phyloP scores from a whole-genome alignment of 2,797 vertebrate genomes.

The Schizothorax lantsangensis region DNA sequence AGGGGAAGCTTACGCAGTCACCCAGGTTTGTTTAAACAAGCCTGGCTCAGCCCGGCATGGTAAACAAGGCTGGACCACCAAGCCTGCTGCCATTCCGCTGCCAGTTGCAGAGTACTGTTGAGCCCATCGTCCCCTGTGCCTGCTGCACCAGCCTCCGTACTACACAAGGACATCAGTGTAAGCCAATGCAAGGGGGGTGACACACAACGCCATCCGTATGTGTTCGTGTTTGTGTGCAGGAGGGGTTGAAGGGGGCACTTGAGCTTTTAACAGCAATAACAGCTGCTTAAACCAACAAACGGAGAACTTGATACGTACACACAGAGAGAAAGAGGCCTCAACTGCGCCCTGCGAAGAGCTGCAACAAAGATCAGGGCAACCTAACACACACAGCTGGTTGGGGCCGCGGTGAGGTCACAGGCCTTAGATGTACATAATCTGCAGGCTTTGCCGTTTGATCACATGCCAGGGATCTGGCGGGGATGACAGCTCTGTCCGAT shows the following conservation, averaged over 20 bases:
- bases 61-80: constrained; percentile 82
- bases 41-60: constrained; percentile 64
- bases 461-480: constrained; percentile 27
- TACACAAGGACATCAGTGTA: constrained; percentile 48
- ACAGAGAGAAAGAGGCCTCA: constrained; percentile 34
- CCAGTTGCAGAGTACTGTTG: constrained; percentile 23
- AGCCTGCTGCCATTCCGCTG: constrained; percentile 62
- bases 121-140: background rate
- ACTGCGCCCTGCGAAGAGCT: constrained; percentile 49
- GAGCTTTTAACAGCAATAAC: constrained; percentile 73
- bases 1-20: constrained; percentile 71
- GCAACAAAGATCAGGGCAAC: constrained; percentile 49
- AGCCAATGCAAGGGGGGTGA: background rate
- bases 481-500: constrained; percentile 49
- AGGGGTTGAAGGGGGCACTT: constrained; percentile 41
- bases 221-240: constrained; percentile 1
- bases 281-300: constrained; percentile 77
- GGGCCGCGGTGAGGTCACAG: constrained; percentile 48
- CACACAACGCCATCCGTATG: constrained; percentile 24
- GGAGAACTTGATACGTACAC: constrained; percentile 74
- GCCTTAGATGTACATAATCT: constrained; percentile 52
- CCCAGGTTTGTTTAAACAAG: constrained; percentile 77
- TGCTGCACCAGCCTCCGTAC: constrained; percentile 6
- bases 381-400: constrained; percentile 51
- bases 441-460: constrained; percentile 46